Base-by-base conservation (phyloP, 1,140 invertebrate genomes). In the Agrypnia vestita region DNA sequence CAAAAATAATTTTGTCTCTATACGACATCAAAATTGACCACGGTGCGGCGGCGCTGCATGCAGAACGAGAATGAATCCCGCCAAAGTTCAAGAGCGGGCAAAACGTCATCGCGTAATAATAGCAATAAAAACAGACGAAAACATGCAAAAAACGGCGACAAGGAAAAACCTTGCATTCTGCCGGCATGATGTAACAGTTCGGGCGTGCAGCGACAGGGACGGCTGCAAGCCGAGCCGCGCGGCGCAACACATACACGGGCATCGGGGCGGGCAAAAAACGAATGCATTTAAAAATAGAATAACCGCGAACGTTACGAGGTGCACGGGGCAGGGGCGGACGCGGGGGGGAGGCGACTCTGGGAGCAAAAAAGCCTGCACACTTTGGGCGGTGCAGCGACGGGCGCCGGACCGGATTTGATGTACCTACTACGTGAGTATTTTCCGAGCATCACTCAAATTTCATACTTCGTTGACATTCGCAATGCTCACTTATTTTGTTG, bases 81-180 rank as follows among this genome's bases (percentile, higher is more conserved):
- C 44, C 75, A 82, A 78, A 80, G 81, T 82, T 82, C 81, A 82
- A 82, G 81, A 82, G 21, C 81, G 81, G 43, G n/a, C 78, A 78
- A 78, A 76, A 76, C 80, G 80, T 79, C 80, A 82, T 73, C 73
- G 69, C 55, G 59, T 47, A 82, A 74, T 74, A 76, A 81, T 61
- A 55, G 25, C 77, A 74, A 79, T 77, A 82, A 82, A 73, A 62
- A 69, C 72, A 44, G 78, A 80, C 59, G 76, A 73, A 76, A 61
- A 59, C 62, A 61, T 51, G 21, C 51, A 64, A 78, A 82, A 80
- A 82, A 79, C 51, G 53, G 55, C 74, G 73, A 47, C 35, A 25
- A 78, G 43, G 75, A 82, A 81, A 82, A 82, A 80, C 75, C 78
- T 80, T 82, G 81, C 81, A 82, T 82, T 82, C 81, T 82, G 81